Evolutionary conservation across 2,113 vertebrate species (phyloP), one percentile per base, ranked within the genome.

Genomic region (Crotalus horridus): DNA sequence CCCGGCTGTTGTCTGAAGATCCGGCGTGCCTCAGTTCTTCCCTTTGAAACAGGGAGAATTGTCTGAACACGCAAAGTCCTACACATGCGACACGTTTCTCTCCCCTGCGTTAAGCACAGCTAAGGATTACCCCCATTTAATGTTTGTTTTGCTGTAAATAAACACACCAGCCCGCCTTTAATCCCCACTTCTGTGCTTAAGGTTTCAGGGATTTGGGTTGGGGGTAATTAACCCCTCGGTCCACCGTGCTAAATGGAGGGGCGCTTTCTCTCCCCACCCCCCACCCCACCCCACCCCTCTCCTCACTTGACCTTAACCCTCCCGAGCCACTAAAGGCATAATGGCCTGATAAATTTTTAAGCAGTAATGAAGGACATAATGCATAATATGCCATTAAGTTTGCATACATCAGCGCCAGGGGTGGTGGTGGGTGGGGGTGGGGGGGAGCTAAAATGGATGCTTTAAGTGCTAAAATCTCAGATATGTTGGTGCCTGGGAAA

Each of bases 331-430:
- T 98, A 98, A 98, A 98, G 95, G 96, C 97, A 97, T 98, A 98
- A 98, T 98, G 98, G 97, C 97, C 97, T 98, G 98, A 98, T 98
- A 98, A 98, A 98, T 98, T 98, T 99, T 98, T 98, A 98, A 98
- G 98, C 96, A 98, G 97, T 97, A 97, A 97, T 96, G 96, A 98
- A 95, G 96, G 95, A 96, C 51, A 93, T 98, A 98, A 98, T 98
- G 97, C 96, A 97, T 96, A 96, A 95, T 98, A 98, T 98, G 98
- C 98, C 98, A 99, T 98, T 98, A 98, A 96, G 94, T 95, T 94
- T 0, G 9, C 29, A 43, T 95, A 96, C 96, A 33, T 96, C 95
- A 48, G 85, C 56, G 87, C 92, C 86, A 15, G 93, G 95, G 85
- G 9, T 4, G 21, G 12, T 92, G 92, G 92, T 12, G 92, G 95